phyloP scores from a whole-genome alignment of 1,140 invertebrate species.

The Geopemphigus sp. region DNA sequence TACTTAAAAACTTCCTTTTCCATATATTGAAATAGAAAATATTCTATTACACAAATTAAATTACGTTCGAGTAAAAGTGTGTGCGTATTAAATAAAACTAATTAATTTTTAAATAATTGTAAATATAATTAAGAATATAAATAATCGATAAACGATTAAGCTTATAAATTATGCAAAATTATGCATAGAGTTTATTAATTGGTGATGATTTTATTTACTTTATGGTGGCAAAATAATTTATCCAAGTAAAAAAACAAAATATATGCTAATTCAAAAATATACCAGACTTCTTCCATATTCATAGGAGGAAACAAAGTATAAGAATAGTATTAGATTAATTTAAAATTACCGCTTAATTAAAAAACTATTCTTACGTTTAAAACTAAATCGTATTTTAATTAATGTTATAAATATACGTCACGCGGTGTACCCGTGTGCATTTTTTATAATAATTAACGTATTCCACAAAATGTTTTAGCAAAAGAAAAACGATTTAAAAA shows the following conservation, averaged over 20 bases:
- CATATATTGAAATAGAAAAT: slow-evolving; percentile 13
- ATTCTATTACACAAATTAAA: neutral
- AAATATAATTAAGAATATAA: slow-evolving; percentile 8
- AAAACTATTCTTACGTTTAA: neutral
- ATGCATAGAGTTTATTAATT: slow-evolving; percentile 7
- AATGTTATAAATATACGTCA: neutral
- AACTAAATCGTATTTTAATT: neutral
- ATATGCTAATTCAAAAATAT: neutral
- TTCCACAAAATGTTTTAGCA: too few species aligned
- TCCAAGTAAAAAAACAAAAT: neutral
- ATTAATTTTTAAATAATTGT: neutral
- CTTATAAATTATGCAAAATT: slow-evolving; percentile 18
- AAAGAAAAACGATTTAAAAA: too few species aligned
- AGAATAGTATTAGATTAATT: neutral
- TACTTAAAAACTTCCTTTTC: neutral
- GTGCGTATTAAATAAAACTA: neutral
- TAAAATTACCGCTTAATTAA: too few species aligned
- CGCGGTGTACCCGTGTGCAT: too few species aligned
- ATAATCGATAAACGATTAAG: slow-evolving; percentile 6
- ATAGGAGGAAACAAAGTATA: neutral
- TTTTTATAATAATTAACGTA: too few species aligned
- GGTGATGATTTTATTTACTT: neutral
- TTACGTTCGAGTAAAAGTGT: neutral
- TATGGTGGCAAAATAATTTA: neutral
- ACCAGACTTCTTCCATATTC: neutral